Evolutionary conservation across 2,113 vertebrate species (phyloP), one percentile per base, ranked within the genome.

Genomic region (Rhynchomys soricoides): DNA sequence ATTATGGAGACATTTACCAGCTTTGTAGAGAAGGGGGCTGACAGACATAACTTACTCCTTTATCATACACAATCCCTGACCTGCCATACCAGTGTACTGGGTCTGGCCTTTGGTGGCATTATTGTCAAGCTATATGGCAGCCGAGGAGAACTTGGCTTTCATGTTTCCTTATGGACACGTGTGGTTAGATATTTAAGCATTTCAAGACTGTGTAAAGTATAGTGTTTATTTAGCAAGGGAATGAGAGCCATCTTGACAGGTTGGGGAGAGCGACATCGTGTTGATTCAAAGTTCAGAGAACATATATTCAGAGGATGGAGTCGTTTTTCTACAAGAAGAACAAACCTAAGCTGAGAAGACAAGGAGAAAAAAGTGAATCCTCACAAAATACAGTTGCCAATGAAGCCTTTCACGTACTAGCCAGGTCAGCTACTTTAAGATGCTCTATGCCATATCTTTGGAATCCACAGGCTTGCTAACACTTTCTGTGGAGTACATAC

Each of bases 371-470:
- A 16, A 11, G 10, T 21, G 15, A 29, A 15, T 1, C 3, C 31
- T 17, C 43, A 68, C 31, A 77, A 21, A 5, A 12, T 0, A 2
- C 5, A 21, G n/a, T 2, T 1, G 4, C 10, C n/a, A 24, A 5
- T 7, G n/a, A 6, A 3, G 26, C 9, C 8, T 40, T 29, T 40
- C 12, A 52, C 9, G 9, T 0, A 0, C 24, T 31, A 21, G 17
- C 17, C 43, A 16, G 1, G 37, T 12, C 73, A 40, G 16, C 17
- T 0, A 0, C 74, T 48, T 5, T 15, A 2, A 13, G 11, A 11
- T 16, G 15, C 26, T 1, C 13, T 8, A 0, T 9, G 0, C 0
- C 0, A 0, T 70, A 7, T 48, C 37, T 34, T 83, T 62, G 43
- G 29, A 10, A 31, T 10, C 40, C 40, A 37, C 4, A 2, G 43